Evolutionary conservation across 2,113 vertebrate species (phyloP).

Genomic region (Hoplias malabaricus): DNA sequence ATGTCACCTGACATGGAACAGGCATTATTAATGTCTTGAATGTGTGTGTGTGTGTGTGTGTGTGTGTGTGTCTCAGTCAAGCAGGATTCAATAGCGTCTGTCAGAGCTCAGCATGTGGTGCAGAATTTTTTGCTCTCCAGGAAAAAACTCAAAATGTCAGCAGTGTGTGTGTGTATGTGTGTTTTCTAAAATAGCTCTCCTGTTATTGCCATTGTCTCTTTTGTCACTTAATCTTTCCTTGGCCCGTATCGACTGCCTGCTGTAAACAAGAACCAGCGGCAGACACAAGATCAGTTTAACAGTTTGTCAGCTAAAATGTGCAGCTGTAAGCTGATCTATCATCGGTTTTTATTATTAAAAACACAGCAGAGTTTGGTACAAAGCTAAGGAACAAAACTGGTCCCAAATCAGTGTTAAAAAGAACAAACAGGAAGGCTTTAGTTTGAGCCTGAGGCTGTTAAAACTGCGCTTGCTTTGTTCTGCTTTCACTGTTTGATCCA

Average conservation of each 20-base stretch:
- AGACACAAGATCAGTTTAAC: conserved; percentile 23
- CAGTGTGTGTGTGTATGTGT: conserved; percentile 15
- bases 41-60: conserved; percentile 25
- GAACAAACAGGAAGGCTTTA: conserved; percentile 10
- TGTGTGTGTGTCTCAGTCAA: conserved; percentile 25
- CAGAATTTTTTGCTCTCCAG: conserved; percentile 31
- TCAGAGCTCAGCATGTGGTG: conserved; percentile 39
- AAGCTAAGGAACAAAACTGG: neutral
- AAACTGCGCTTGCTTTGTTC: conserved; percentile 56
- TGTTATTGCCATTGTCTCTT: conserved; percentile 38
- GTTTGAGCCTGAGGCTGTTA: conserved; percentile 18
- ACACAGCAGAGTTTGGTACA: too few relatives aligned
- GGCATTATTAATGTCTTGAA: conserved; percentile 44
- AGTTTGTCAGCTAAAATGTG: conserved; percentile 2
- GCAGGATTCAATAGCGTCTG: conserved; percentile 23
- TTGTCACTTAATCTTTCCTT: conserved; percentile 41
- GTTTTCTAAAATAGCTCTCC: conserved; percentile 36
- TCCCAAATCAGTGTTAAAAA: conserved; percentile 3
- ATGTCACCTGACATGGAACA: conserved; percentile 48
- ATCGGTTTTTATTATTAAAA: neutral
- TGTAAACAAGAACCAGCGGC: conserved; percentile 36
- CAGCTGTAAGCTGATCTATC: neutral
- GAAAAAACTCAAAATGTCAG: conserved; percentile 35
- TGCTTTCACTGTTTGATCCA: conserved; percentile 71
- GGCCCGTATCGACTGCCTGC: conserved; percentile 32